Percentiles rank a stretch among this genome's conserved stretches.
Evolutionary conservation across 2,113 vertebrate genomes (phyloP).

Genomic region (Xiphophorus couchianus): DNA sequence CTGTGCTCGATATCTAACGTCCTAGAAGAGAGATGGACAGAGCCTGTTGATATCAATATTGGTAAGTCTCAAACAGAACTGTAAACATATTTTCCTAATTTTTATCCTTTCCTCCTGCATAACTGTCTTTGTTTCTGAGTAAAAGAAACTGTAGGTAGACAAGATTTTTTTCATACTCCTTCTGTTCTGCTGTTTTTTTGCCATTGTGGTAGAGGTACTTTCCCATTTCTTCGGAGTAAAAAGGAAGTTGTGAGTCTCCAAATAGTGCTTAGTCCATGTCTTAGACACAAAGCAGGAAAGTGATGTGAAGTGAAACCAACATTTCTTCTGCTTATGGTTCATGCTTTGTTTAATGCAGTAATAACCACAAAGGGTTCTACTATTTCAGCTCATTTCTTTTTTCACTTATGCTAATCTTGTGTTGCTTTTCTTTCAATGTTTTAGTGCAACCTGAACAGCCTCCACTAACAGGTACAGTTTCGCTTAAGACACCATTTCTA

Average conservation of each 20-base stretch:
- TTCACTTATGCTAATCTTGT: conserved; percentile 1
- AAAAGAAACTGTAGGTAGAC: neutral
- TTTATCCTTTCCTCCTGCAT: conserved; percentile 2
- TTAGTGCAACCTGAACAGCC: conserved; percentile 49
- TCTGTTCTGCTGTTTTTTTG: conserved; percentile 59
- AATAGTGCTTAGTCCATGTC: conserved; percentile 31
- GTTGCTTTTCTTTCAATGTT: conserved; percentile 12
- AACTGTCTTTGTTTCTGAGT: conserved; percentile 4
- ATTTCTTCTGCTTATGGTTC: conserved; percentile 29
- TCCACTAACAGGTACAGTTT: conserved; percentile 69
- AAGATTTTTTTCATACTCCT: conserved; percentile 8
- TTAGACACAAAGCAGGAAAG: conserved; percentile 58
- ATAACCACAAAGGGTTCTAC: neutral
- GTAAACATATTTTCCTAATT: neutral
- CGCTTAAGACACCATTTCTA: conserved; percentile 3
- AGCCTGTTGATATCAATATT: conserved; percentile 77
- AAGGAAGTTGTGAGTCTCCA: conserved; percentile 67
- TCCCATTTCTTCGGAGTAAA: conserved; percentile 66
- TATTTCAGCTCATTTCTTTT: neutral
- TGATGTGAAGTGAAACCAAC: conserved; percentile 72
- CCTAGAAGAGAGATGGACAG: conserved; percentile 82
- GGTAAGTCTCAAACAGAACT: conserved; percentile 70
- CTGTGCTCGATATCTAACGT: conserved; percentile 85
- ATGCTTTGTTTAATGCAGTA: conserved; percentile 7
- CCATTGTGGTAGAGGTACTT: conserved; percentile 73